Base-by-base conservation (phyloP, 1,140 invertebrate genomes). In the Drosophila elegans region DNA sequence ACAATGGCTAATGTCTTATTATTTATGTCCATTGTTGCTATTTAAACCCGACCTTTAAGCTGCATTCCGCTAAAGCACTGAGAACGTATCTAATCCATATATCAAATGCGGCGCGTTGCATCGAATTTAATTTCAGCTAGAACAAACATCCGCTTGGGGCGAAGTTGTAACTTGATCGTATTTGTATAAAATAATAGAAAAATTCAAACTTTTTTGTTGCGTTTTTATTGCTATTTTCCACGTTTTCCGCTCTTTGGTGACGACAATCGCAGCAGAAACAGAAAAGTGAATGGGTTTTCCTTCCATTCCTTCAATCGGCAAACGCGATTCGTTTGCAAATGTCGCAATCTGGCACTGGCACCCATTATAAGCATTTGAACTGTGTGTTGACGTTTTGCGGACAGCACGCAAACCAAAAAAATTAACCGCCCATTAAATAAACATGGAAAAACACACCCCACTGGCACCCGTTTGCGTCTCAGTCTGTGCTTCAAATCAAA, bases 281-380 rank as follows among this genome's bases (percentile, higher is more conserved):
- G 64, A 85, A 86, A 86, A 86, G 82, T 86, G 82, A 86, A 86
- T 86, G 82, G 80, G 71, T 75, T 67, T 78, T 68, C 66, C 61
- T 45, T 57, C 67, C 67, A 68, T 60, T 55, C 55, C 71, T 69
- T 44, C 53, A 72, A 77, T 67, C 80, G 74, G 63, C 66, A 76
- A 83, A 62, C 73, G 67, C 66, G 60, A 56, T 83, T 72, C 64
- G 74, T 67, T 78, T 72, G 83, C 83, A 88, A 88, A 82, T 86
- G 82, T 86, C 82, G 82, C 83, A 86, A 86, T 88, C 62, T 75
- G 76, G 61, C 77, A 79, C 60, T 79, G 75, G 63, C 74, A 59
- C 39, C 63, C 64, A 77, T 77, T 81, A 51, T 64, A 68, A 68
- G 36, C 54, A 59, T 69, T 80, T 74, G 42, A 54, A 72, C 42